Base-by-base conservation (phyloP, 1,140 invertebrate species). In the Periplaneta americana region DNA sequence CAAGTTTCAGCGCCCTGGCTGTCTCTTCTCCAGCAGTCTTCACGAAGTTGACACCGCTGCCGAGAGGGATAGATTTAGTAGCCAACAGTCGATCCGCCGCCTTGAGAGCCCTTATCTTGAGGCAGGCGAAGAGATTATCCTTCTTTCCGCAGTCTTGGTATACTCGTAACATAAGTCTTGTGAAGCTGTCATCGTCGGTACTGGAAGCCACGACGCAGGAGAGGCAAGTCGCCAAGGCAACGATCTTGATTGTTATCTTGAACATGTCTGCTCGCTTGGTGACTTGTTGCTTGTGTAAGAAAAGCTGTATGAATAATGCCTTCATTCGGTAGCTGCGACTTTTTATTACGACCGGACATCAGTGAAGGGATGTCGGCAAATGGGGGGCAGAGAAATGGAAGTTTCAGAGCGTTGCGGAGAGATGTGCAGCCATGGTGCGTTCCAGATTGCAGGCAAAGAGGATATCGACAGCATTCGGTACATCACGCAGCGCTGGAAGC, bases 91-190 rank as follows among this genome's bases (percentile, higher is more conserved):
- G 87, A 79, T 93, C 92, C 11, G 91, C 85, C 10, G 93, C 86
- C 83, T 92, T 92, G 0, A 93, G 86, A 0, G 92, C 92, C 85
- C 93, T 91, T 11, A 93, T 87, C 86, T 94, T 94, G 80, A 93
- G 89, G 85, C 93, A 94, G 86, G 91, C 92, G 78, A 93, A 85
- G 39, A 92, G 88, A 83, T 93, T 91, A 82, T 88, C 86, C 6
- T 9, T n/a, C 0, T 5, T 66, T 80, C 90, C 89, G 85, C 93
- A 94, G 81, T 92, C 90, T 39, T 89, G 88, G 83, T 92, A 93
- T 48, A 92, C 88, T 83, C 89, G 15, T 9, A 33, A n/a, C 1
- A 37, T 13, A 18, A 81, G 33, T 28, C 34, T 77, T 5, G 48
- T n/a, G 11, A 1, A 66, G 28, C 48, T 66, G n/a, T 28, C 28